Conservation (phyloP, 2,113 vertebrate genomes). For the Rhinichthys klamathensis region DNA sequence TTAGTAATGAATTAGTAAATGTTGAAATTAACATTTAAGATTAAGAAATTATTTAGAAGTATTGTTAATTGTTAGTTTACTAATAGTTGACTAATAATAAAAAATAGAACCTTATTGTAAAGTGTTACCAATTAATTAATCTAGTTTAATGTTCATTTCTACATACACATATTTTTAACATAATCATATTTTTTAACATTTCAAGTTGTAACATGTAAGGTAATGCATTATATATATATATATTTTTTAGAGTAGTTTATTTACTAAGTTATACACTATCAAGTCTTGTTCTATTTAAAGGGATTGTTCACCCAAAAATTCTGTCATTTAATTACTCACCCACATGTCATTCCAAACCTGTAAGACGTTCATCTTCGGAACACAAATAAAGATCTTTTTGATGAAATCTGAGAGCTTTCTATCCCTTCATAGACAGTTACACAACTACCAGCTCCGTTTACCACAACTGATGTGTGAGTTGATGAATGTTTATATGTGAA, state of each 20-base stretch:
- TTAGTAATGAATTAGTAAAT: not conserved
- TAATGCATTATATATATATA: not conserved
- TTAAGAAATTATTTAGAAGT: not conserved
- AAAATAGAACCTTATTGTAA: not conserved
- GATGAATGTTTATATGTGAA: too few relatives aligned
- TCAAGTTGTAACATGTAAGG: not conserved
- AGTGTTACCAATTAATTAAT: not conserved
- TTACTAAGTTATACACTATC: not conserved
- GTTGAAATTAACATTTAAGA: not conserved
- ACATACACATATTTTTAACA: too few relatives aligned
- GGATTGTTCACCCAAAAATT: too few relatives aligned
- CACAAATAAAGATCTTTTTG: too few relatives aligned
- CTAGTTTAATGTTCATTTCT: not conserved
- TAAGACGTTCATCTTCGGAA: too few relatives aligned
- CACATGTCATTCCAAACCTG: too few relatives aligned
- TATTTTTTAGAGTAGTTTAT: not conserved
- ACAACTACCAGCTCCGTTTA: too few relatives aligned
- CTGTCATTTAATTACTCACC: too few relatives aligned
- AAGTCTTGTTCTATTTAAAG: not conserved
- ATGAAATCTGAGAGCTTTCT: too few relatives aligned
- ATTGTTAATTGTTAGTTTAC: not conserved
- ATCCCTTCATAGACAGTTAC: too few relatives aligned
- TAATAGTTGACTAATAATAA: not conserved
- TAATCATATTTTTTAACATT: not conserved
- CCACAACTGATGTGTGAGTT: too few relatives aligned